These are phyloP conservation scores for Ostrea denselamellosa DNA, from an alignment of 1,140 invertebrate species.

Conservation along the genomic window DNA sequence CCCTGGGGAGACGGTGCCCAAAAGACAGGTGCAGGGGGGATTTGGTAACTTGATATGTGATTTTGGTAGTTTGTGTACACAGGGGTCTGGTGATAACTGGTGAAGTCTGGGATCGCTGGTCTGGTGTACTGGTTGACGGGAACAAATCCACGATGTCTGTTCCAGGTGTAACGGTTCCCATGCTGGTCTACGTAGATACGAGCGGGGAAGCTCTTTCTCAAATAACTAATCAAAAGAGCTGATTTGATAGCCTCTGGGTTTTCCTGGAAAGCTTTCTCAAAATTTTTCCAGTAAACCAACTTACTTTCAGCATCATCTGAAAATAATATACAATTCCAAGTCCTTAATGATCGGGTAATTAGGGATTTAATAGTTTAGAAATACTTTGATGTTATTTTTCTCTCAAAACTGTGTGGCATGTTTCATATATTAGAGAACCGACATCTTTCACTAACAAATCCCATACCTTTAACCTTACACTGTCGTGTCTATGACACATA, in stretches of 20 bases:
- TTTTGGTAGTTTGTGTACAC: constrained; percentile 20
- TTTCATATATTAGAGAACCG: too few species aligned
- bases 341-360: neutral
- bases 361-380: too few species aligned
- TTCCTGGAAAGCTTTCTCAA: constrained; percentile 48
- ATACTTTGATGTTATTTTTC: too few species aligned
- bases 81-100: neutral
- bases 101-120: neutral
- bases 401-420: too few species aligned
- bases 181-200: constrained; percentile 33
- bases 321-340: neutral
- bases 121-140: neutral
- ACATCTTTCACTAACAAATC: neutral
- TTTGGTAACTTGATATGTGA: neutral
- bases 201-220: neutral
- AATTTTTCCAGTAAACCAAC: constrained; percentile 47
- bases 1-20: neutral
- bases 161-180: constrained; percentile 47
- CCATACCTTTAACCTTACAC: neutral
- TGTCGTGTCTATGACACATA: neutral
- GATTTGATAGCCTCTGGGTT: constrained; percentile 45
- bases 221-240: constrained; percentile 15
- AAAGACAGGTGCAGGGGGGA: neutral
- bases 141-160: constrained; percentile 42
- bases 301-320: constrained; percentile 28